A percentile compares a stretch with the other conserved stretches of the same genome.
Conservation (phyloP, 2,888 invertebrate genomes). For the Eledona agricola region DNA sequence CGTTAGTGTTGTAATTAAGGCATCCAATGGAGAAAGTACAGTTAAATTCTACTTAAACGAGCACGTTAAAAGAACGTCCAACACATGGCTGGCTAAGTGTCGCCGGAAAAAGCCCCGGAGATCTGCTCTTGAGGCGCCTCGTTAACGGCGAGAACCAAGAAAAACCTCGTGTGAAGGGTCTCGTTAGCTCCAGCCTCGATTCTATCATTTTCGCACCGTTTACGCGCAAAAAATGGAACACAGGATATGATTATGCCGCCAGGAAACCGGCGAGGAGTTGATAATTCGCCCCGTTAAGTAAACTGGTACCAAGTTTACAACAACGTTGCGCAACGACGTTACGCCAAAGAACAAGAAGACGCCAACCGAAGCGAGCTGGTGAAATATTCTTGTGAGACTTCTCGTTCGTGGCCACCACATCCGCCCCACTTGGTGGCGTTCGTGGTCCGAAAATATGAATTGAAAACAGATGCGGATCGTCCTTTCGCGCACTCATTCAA, state of each 20-base stretch:
- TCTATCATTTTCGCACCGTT: too few species aligned
- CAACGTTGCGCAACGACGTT: too few species aligned
- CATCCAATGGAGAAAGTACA: slow-evolving; percentile 18
- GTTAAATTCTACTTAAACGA: slow-evolving; percentile 18
- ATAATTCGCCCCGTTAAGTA: too few species aligned
- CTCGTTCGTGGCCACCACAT: slow-evolving; percentile 4
- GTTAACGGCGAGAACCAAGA: slow-evolving; percentile 4
- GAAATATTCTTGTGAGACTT: too few species aligned
- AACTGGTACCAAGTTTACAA: too few species aligned
- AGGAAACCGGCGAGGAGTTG: too few species aligned
- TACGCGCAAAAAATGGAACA: too few species aligned
- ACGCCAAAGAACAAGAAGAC: too few species aligned
- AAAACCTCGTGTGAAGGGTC: slow-evolving; percentile 2
- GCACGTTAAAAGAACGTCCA: slow-evolving; percentile 1
- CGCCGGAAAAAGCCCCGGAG: not conserved
- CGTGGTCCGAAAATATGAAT: slow-evolving; percentile 3
- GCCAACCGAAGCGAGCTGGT: too few species aligned
- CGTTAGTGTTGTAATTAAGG: slow-evolving; percentile 20
- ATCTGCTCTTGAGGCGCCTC: slow-evolving; percentile 6
- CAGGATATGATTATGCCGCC: too few species aligned
- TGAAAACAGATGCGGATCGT: slow-evolving; percentile 3
- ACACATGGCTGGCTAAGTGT: too few species aligned
- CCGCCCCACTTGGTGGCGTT: slow-evolving; percentile 3
- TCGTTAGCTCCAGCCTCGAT: not conserved
- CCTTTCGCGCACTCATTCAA: slow-evolving; percentile 1